Base-by-base conservation (phyloP, 1,140 invertebrate species). In the Sycophaga agraensis region DNA sequence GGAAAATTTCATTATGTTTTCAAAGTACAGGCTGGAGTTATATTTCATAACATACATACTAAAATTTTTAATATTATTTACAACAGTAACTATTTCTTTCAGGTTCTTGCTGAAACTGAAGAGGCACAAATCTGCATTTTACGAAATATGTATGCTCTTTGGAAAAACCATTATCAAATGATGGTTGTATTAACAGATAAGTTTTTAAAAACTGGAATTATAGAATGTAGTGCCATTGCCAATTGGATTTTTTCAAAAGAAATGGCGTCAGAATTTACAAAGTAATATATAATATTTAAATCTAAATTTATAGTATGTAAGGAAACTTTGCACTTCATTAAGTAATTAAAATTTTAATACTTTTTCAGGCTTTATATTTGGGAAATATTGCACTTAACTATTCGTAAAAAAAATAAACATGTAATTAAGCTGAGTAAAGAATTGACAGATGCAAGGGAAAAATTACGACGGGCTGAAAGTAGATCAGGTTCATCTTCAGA, bases 161-260 rank as follows among this genome's bases (percentile, higher is more conserved):
- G 97, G 97, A 87, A 88, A 67, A 87, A 90, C 67, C 95, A 99
- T 81, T 91, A 94, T 70, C 97, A 98, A 84, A 97, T 99, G 94
- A 90, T 99, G 85, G 89, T 91, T 35, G 93, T 99, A 0, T 82
- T 99, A 0, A 91, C 97, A 4, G 96, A 99, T 78, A 98, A 99
- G 82, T 88, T 99, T 82, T 83, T 99, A 4, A 98, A 99, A 82
- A 97, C 95, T 35, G 93, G 98, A 76, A 93, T 99, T 43, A 90
- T 99, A 14, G 94, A 98, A 73, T 97, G 95, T 73, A 93, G 94
- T 60, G 91, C 96, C 9, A 95, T 99, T 11, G 96, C 96, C 24
- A 98, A 96, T 69, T 99, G 97, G 97, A 90, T 99, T 56, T 99
- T 99, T 82, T 97, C 94, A 4, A 93, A 94, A 81, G 94, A 98